These are phyloP conservation scores for Eupithecia insigniata DNA, from an alignment of 2,888 invertebrate species.

Conservation along the genomic window DNA sequence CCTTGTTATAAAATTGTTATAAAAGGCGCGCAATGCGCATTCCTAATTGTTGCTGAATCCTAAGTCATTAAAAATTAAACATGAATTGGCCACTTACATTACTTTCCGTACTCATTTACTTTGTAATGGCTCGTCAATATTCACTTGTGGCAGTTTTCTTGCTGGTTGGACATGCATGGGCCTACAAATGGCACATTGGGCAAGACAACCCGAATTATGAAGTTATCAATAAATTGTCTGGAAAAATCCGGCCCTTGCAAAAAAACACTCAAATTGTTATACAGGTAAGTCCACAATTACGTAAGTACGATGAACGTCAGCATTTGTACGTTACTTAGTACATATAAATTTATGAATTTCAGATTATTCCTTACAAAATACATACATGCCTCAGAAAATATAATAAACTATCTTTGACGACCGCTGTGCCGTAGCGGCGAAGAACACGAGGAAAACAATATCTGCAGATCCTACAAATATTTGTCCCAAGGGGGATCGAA, in stretches of 20 bases:
- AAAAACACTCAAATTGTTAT: neutral
- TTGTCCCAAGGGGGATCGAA: no score
- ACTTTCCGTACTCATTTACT: neutral
- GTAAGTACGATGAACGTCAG: no score
- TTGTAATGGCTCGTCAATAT: neutral
- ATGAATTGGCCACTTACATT: neutral
- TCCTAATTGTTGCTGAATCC: neutral
- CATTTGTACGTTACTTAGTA: no score
- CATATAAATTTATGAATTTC: no score
- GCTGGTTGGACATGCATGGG: neutral
- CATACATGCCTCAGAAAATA: no score
- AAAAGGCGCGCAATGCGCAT: no score
- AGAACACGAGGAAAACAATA: no score
- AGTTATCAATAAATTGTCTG: neutral
- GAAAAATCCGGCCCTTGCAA: neutral
- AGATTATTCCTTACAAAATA: no score
- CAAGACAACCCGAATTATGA: neutral
- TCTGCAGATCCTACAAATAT: no score
- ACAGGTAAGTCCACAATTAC: neutral
- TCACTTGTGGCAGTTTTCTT: neutral
- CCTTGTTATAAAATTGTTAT: no score
- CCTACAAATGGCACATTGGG: neutral
- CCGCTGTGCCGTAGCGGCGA: no score
- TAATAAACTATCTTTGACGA: no score
- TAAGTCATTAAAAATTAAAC: neutral